phyloP scores from a whole-genome alignment of 2,888 invertebrate genomes.

The Lissonota sp. region DNA sequence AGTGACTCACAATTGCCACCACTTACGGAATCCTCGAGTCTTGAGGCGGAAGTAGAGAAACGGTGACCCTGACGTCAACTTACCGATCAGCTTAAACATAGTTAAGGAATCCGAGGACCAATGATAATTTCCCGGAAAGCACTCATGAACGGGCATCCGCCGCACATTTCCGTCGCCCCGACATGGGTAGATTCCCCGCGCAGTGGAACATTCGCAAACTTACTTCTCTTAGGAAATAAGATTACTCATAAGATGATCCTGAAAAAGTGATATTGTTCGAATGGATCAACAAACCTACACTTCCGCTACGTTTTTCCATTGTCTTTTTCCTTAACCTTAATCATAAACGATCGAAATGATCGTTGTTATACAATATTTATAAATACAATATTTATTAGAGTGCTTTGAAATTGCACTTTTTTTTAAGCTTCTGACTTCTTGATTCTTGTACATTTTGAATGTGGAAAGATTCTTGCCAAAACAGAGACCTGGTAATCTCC shows the following conservation, averaged over 20 bases:
- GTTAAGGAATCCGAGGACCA: conserved; percentile 50
- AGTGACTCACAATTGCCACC: conserved; percentile 85
- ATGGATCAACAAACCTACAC: conserved; percentile 74
- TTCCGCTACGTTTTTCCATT: conserved; percentile 48
- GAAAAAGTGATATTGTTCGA: conserved; percentile 61
- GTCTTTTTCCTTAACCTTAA: conserved; percentile 41
- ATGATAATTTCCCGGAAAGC: conserved; percentile 29
- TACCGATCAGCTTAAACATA: conserved; percentile 38
- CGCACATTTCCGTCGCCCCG: background rate
- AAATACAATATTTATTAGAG: conserved; percentile 38
- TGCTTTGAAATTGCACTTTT: background rate
- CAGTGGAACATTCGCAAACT: background rate
- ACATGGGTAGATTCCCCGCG: background rate
- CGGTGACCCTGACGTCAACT: conserved; percentile 71
- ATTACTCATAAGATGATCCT: conserved; percentile 24
- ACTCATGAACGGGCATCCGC: conserved; percentile 17
- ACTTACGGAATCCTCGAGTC: conserved; percentile 83
- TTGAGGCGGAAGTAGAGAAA: conserved; percentile 75
- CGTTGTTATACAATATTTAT: conserved; percentile 44
- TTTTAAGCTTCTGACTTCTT: conserved; percentile 2
- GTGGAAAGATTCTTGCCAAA: too few species aligned
- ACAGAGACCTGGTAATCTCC: too few species aligned
- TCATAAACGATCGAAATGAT: background rate
- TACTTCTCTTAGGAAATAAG: background rate
- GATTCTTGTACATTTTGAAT: too few species aligned